These are phyloP conservation scores for Tetrax tetrax DNA, from an alignment of 2,113 vertebrate species.

Conservation along the genomic window DNA sequence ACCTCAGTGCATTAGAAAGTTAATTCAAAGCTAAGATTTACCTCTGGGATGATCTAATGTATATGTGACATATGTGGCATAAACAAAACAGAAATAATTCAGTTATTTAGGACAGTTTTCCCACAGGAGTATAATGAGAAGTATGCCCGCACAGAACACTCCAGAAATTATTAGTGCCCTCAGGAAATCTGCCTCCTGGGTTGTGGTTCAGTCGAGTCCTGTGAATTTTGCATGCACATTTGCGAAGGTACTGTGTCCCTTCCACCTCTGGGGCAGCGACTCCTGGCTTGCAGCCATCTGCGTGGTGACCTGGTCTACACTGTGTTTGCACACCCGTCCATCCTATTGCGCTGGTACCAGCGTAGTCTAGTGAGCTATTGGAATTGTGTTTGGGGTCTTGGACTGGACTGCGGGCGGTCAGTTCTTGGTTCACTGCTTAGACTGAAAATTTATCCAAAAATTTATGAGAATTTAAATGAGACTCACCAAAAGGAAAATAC, in stretches of 20 bases:
- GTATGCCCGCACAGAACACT: neutral
- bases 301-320: neutral
- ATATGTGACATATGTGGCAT: fast-evolving
- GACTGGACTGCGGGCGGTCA: neutral
- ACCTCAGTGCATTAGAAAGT: neutral
- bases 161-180: neutral
- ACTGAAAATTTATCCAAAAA: neutral
- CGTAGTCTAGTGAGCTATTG: neutral
- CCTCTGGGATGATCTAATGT: neutral
- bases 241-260: neutral
- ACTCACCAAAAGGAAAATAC: neutral
- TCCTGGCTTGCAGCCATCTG: neutral
- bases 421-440: neutral
- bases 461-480: neutral
- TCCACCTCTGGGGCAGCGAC: fast-evolving
- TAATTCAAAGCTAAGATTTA: neutral
- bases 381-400: neutral
- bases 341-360: fast-evolving
- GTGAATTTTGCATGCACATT: fast-evolving
- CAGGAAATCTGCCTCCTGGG: neutral
- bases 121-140: neutral
- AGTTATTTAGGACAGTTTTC: neutral
- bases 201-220: neutral
- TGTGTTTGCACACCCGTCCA: fast-evolving
- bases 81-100: neutral